Base-by-base conservation (phyloP, 2,888 invertebrate genomes). In the Zeuzera pyrina region DNA sequence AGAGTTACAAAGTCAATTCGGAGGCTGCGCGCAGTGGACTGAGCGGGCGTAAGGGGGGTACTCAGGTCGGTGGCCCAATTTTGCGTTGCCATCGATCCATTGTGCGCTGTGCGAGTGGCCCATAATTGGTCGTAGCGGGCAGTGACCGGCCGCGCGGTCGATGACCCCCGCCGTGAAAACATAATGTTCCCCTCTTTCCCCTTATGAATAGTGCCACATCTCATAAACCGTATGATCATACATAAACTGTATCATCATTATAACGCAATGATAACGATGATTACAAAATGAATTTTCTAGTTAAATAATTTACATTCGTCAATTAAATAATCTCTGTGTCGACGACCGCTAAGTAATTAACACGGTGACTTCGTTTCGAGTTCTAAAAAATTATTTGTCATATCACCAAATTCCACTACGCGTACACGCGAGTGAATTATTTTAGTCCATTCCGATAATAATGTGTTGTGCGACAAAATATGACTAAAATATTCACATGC, bases 61-160 rank as follows among this genome's bases (percentile, higher is more conserved):
- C 56, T 50, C 59, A 60, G 47, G 45, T 68, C 69, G 66, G 65
- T 77, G 81, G 65, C 83, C 81, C 71, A 78, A 81, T 79, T 83
- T 74, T 56, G 71, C 64, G 65, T 61, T 69, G 76, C 79, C 81
- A 83, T 83, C 83, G 83, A 83, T 83, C 83, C 81, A 83, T 83
- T 83, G 83, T 83, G 71, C 73, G 77, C 66, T 77, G 78, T 78
- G 68, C 81, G 79, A 83, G 79, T 83, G 81, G 79, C 81, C 79
- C 83, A 81, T 83, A 81, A 83, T 83, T 83, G 81, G 81, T 76
- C 73, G 72, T 71, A 72, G 73, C 72, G 79, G 78, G 71, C 83
- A 81, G 60, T 78, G 79, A 83, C 83, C 83, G 83, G 57, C 71
- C 71, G 66, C 46, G 56, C 71, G 78, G 78, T 70, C 79, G 57